Evolutionary conservation across 2,797 vertebrate species (phyloP).

Genomic region (Pitangus sulphuratus): DNA sequence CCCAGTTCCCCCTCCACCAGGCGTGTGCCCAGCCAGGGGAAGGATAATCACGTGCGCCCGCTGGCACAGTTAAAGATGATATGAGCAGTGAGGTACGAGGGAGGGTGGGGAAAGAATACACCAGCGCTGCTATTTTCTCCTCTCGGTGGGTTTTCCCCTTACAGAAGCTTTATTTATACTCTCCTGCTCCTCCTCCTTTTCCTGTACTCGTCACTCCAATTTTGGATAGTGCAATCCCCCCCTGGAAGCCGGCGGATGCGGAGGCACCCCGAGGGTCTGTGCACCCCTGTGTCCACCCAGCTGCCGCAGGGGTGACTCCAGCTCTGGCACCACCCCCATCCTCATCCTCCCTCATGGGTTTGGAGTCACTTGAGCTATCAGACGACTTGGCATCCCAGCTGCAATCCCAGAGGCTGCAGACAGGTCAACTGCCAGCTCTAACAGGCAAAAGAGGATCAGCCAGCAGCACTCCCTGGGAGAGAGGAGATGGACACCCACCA

Average conservation of each 20-base stretch:
- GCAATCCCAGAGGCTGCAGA: rapidly evolving
- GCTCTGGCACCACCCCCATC: neutral
- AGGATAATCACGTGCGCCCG: neutral
- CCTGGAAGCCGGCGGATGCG: rapidly evolving
- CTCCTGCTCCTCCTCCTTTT: neutral
- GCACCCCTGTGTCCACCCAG: neutral
- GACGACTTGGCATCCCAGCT: neutral
- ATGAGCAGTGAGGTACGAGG: neutral
- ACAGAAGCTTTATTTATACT: slow-evolving; percentile 8
- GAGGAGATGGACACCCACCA: neutral
- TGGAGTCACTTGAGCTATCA: neutral
- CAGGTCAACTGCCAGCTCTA: rapidly evolving
- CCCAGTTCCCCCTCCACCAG: neutral
- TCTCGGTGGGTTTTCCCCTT: neutral
- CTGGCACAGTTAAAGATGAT: rapidly evolving
- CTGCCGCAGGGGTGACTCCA: rapidly evolving
- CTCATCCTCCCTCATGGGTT: neutral
- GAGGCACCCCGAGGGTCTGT: neutral
- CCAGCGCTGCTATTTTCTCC: neutral
- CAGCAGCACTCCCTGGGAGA: neutral
- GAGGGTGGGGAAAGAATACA: slow-evolving; percentile 14
- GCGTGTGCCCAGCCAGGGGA: neutral
- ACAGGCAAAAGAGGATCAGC: neutral
- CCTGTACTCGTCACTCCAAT: neutral
- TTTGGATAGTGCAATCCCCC: neutral